Evolutionary conservation across 2,888 invertebrate genomes (phyloP), one percentile per base, ranked within the genome.

Genomic region (Troglohyphantes excavatus): DNA sequence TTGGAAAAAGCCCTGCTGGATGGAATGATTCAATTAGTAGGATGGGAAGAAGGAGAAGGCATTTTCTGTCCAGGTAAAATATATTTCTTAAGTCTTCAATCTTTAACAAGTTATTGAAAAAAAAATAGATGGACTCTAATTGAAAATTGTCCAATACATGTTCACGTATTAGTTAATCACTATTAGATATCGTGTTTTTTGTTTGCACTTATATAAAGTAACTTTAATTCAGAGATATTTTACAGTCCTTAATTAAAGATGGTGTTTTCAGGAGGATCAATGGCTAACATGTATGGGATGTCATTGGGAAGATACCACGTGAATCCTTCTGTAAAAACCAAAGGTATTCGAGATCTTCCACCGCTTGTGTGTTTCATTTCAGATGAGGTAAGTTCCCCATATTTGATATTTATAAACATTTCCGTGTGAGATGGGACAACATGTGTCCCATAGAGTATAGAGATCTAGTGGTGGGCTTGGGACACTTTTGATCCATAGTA

Each of bases 241-340:
- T 39, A 39, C 53, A 17, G 53, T 17, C 17, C n/a, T 39, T 39
- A 11, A 53, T 53, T 1, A 6, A 53, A n/a, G n/a, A 33, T 70
- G 23, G 39, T 2, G 11, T 43, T 84, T 83, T 3, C n/a, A 91
- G 98, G 98, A 53, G 98, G 98, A 0, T 97, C 97, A 0, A 96
- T 97, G 92, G 96, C 97, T 5, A 98, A 98, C 93, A 97, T 97
- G 78, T 97, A 97, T 92, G 97, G 96, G n/a, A 97, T 98, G 87
- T 97, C 96, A 93, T 95, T 97, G 92, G 97, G 98, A 1, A 94
- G 98, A 83, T 96, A 95, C 93, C 94, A 95, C 93, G 95, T 94
- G 92, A 95, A 95, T 92, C 97, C 97, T 0, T 95, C 96, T 91
- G 94, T 96, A 87, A 97, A 97, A 95, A 96, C 96, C 92, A 94